phyloP scores from a whole-genome alignment of 2,113 vertebrate genomes.

The Struthidea cinerea region DNA sequence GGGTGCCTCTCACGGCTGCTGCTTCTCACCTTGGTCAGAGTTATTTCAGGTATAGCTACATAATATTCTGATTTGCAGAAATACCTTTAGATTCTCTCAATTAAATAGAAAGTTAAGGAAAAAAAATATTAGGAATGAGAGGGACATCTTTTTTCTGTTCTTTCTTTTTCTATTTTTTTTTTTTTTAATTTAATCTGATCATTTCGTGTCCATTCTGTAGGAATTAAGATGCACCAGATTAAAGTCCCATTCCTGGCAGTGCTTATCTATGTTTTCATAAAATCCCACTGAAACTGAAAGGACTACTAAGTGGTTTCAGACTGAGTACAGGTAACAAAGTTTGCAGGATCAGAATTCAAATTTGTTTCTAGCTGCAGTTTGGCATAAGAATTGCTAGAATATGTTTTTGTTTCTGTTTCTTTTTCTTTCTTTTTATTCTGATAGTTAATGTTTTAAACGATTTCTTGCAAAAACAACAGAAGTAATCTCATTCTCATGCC shows the following conservation, averaged over 20 bases:
- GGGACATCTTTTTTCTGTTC: background rate
- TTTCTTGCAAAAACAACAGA: background rate
- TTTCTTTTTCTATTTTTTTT: background rate
- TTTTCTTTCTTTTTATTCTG: background rate
- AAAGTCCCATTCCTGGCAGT: conserved; percentile 33
- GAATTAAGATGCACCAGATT: conserved; percentile 37
- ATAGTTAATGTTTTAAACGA: background rate
- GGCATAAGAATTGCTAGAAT: background rate
- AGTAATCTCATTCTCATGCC: background rate
- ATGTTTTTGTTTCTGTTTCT: background rate
- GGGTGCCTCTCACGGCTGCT: background rate
- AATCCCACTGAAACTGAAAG: conserved; percentile 44
- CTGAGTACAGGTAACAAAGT: conserved; percentile 40
- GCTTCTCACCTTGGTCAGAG: background rate
- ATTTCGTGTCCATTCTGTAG: conserved; percentile 49
- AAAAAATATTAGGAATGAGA: background rate
- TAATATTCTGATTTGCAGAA: background rate
- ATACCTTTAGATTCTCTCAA: background rate
- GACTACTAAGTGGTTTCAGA: conserved; percentile 47
- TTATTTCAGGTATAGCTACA: background rate
- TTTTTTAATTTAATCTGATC: background rate
- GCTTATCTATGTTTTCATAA: conserved; percentile 51
- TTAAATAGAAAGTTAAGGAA: background rate
- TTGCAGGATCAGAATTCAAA: conserved; percentile 2
- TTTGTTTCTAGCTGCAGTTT: conserved; percentile 14